Percentiles rank a stretch among this genome's conserved stretches.
Conservation (phyloP, 2,113 vertebrate genomes). For the Tursiops truncatus region DNA sequence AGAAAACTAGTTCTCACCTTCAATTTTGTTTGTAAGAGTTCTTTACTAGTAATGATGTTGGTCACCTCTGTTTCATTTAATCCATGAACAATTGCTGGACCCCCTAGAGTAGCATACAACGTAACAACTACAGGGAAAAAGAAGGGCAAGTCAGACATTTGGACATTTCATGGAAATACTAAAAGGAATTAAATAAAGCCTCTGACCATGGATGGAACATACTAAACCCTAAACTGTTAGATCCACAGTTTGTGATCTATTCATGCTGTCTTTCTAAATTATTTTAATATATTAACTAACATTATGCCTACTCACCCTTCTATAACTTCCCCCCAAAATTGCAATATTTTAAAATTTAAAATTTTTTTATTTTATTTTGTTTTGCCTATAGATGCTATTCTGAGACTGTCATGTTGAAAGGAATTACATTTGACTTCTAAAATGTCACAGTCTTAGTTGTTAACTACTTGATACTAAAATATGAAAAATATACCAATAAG, state of each 20-base stretch:
- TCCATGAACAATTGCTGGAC: slow-evolving; percentile 93
- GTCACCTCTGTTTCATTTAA: slow-evolving; percentile 94
- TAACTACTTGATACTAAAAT: slow-evolving; percentile 8
- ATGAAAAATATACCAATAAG: not conserved
- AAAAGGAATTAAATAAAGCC: not conserved
- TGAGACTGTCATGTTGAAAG: not conserved
- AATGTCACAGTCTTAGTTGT: not conserved
- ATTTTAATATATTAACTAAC: not conserved
- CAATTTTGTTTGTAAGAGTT: slow-evolving; percentile 93
- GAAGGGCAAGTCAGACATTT: not conserved
- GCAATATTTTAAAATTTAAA: not conserved
- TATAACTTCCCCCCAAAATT: not conserved
- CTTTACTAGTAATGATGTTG: slow-evolving; percentile 95
- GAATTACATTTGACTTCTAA: not conserved
- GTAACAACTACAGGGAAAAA: slow-evolving; percentile 91
- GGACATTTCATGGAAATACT: not conserved
- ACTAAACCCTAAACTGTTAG: not conserved
- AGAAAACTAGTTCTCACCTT: slow-evolving; percentile 86
- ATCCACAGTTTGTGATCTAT: not conserved
- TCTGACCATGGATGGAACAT: not conserved
- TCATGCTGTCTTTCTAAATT: not conserved
- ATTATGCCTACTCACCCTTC: not conserved
- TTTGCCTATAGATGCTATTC: not conserved
- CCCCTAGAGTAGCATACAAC: slow-evolving; percentile 94
- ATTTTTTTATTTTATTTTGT: not conserved